Evolutionary conservation across 2,888 invertebrate genomes (phyloP).

Genomic region (Tyria jacobaeae): DNA sequence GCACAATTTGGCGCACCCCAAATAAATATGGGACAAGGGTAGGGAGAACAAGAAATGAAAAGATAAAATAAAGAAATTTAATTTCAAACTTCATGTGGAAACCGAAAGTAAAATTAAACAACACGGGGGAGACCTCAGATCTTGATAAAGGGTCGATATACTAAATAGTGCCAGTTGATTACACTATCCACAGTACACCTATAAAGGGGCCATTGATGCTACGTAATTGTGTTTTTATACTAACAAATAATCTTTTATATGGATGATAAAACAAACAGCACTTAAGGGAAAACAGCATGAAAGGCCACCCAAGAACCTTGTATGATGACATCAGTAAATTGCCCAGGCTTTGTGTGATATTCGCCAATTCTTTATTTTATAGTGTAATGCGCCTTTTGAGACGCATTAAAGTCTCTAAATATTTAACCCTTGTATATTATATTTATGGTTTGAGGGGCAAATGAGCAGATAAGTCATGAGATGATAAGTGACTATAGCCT

Average conservation of each 20-base stretch:
- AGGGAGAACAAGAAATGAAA: no score
- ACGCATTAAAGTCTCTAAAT: no score
- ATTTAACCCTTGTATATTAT: no score
- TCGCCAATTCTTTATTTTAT: background rate
- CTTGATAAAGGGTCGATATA: background rate
- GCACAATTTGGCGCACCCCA: no score
- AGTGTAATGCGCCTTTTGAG: no score
- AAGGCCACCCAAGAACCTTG: constrained; percentile 64
- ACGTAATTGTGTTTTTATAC: constrained; percentile 5
- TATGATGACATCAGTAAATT: constrained; percentile 65
- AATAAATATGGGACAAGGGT: no score
- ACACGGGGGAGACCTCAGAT: background rate
- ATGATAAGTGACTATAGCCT: no score
- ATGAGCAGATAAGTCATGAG: no score
- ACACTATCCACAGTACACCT: constrained; percentile 1
- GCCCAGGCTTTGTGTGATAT: constrained; percentile 23
- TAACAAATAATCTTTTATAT: constrained; percentile 14
- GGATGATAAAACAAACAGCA: constrained; percentile 42
- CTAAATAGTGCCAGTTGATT: background rate
- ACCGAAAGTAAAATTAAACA: background rate
- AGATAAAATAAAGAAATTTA: no score
- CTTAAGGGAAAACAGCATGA: constrained; percentile 62
- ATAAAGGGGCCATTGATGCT: constrained; percentile 1
- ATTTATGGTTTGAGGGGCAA: no score
- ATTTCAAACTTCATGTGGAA: background rate